Percentiles rank a stretch among this genome's conserved stretches.
phyloP scores from a whole-genome alignment of 2,797 vertebrate species.

The Pachyuromys duprasi region DNA sequence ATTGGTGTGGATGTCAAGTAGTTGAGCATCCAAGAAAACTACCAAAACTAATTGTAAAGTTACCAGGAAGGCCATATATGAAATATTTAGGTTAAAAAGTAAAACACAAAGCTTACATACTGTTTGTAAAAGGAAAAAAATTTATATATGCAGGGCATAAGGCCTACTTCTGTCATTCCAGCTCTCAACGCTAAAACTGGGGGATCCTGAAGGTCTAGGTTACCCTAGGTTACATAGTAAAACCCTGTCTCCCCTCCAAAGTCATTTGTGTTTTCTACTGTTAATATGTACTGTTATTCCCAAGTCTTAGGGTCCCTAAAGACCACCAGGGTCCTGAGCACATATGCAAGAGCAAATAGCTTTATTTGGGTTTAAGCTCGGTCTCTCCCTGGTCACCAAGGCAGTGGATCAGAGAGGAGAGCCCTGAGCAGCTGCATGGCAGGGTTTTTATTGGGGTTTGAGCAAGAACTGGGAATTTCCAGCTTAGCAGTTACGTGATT shows the following conservation, averaged over 20 bases:
- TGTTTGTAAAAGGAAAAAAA: not conserved
- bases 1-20: not conserved
- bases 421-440: no score
- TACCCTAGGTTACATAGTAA: not conserved
- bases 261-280: constrained; percentile 30
- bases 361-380: no score
- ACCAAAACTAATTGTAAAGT: constrained; percentile 39
- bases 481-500: no score
- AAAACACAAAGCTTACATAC: not conserved
- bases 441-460: no score
- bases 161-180: not conserved
- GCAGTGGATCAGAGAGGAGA: no score
- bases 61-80: not conserved
- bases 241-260: not conserved
- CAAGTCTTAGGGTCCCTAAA: no score
- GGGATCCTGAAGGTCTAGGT: not conserved
- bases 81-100: not conserved
- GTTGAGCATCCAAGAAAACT: constrained; percentile 35
- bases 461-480: no score
- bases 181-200: not conserved
- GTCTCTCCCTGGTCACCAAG: no score
- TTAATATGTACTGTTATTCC: no score
- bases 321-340: no score
- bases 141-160: not conserved
- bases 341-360: no score